phyloP scores from a whole-genome alignment of 37 sponge, comb jelly and placozoan species.

The Corticium candelabrum region DNA sequence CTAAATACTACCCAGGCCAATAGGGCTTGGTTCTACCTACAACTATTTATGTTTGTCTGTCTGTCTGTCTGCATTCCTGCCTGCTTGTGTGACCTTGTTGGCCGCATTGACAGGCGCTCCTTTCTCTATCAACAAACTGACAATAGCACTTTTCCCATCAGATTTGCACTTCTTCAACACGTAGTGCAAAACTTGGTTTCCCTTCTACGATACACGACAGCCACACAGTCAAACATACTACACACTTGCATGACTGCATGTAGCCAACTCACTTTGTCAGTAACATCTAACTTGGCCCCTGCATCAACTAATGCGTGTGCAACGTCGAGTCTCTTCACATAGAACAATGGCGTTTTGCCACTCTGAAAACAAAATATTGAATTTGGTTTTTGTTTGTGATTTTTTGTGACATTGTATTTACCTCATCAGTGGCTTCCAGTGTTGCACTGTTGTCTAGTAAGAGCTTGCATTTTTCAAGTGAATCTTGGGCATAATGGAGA shows the following conservation, averaged over 20 bases:
- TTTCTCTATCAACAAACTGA: background rate
- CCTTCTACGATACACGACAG: too few species aligned
- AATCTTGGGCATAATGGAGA: background rate
- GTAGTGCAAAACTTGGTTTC: background rate
- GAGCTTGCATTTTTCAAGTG: background rate
- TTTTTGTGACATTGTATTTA: too few species aligned
- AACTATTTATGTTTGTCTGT: too few species aligned
- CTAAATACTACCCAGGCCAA: too few species aligned
- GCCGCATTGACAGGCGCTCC: background rate
- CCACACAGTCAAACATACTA: too few species aligned
- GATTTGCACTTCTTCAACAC: background rate
- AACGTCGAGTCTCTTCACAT: background rate
- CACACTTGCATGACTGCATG: too few species aligned
- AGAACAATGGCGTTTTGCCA: background rate
- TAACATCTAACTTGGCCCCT: background rate
- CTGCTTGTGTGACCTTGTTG: background rate
- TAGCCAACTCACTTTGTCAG: background rate
- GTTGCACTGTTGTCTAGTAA: background rate
- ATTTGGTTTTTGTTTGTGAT: too few species aligned
- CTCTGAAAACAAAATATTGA: background rate
- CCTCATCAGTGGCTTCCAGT: background rate
- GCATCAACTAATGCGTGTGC: background rate
- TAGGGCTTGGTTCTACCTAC: too few species aligned
- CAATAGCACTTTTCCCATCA: background rate
- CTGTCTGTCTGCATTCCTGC: too few species aligned